Percentiles rank a stretch among this genome's conserved stretches.
These are phyloP conservation scores for Eretmochelys imbricata DNA, from an alignment of 2,113 vertebrate species.

Conservation along the genomic window DNA sequence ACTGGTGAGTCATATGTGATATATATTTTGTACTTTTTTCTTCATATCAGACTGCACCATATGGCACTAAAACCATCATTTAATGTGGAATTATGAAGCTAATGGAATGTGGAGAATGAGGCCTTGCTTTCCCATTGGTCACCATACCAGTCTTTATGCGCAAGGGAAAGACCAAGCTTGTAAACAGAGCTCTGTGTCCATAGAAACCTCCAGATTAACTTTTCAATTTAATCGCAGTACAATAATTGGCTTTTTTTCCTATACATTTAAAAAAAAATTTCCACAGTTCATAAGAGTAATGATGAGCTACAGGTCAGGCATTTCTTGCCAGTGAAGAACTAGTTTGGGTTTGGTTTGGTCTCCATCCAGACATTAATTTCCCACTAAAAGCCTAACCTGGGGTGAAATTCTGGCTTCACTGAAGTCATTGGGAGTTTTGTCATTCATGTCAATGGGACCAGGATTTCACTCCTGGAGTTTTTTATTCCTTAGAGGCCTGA, in stretches of 20 bases:
- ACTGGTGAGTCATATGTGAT: background rate
- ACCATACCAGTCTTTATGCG: conserved; percentile 40
- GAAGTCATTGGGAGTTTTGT: background rate
- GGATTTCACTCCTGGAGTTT: background rate
- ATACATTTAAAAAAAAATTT: background rate
- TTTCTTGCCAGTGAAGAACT: background rate
- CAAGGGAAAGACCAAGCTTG: conserved; percentile 35
- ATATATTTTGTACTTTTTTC: background rate
- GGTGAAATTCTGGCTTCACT: background rate
- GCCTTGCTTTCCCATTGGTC: conserved; percentile 55
- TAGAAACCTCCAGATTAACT: conserved; percentile 50
- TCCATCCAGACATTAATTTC: background rate
- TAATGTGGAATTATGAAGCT: conserved; percentile 62
- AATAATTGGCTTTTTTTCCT: conserved; percentile 25
- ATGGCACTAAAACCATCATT: conserved; percentile 27
- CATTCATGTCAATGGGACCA: background rate
- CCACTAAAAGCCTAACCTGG: background rate
- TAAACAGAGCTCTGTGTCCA: conserved; percentile 68
- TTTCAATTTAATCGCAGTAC: conserved; percentile 30
- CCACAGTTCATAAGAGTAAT: background rate
- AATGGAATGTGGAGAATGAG: conserved; percentile 67
- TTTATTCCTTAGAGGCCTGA: background rate
- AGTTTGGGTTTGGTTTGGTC: background rate
- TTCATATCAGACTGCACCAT: conserved; percentile 50
- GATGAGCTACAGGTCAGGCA: background rate